phyloP scores from a whole-genome alignment of 2,888 invertebrate genomes.

The Agelastica alni region DNA sequence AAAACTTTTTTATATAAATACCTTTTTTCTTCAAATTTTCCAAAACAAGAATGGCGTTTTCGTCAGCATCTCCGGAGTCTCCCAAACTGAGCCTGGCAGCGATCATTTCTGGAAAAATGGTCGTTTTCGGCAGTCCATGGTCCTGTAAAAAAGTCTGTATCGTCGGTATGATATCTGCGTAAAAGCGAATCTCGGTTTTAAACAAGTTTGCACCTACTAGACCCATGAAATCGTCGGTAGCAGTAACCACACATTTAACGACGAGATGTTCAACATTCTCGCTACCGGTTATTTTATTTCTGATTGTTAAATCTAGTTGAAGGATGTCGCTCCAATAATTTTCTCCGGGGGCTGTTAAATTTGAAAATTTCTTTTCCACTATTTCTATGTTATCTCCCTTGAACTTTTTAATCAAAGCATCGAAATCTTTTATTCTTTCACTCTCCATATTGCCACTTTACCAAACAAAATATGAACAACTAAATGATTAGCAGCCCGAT shows the following conservation, averaged over 20 bases:
- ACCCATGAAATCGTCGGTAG: neutral
- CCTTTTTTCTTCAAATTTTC: conserved; percentile 56
- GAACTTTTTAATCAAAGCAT: conserved; percentile 7
- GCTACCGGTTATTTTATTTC: neutral
- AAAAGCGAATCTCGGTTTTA: conserved; percentile 58
- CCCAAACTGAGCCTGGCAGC: conserved; percentile 47
- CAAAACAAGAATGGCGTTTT: conserved; percentile 59
- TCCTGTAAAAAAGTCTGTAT: conserved; percentile 56
- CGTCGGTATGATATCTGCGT: conserved; percentile 54
- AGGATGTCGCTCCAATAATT: conserved; percentile 28
- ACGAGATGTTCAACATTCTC: conserved; percentile 1
- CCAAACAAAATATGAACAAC: no score
- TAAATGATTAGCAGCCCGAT: no score
- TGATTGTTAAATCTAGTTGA: conserved; percentile 12
- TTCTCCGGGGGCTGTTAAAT: conserved; percentile 22
- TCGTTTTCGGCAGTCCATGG: conserved; percentile 49
- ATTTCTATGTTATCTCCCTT: conserved; percentile 2
- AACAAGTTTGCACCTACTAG: conserved; percentile 58
- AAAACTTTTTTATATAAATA: conserved; percentile 2
- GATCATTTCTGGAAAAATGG: conserved; percentile 56
- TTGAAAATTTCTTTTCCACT: conserved; percentile 4
- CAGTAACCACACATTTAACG: neutral
- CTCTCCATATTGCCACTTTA: neutral
- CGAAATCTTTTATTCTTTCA: conserved; percentile 1
- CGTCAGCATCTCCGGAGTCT: conserved; percentile 46